Conservation (phyloP, 1,140 invertebrate species). For the Trachymyrmex cornetzi region DNA sequence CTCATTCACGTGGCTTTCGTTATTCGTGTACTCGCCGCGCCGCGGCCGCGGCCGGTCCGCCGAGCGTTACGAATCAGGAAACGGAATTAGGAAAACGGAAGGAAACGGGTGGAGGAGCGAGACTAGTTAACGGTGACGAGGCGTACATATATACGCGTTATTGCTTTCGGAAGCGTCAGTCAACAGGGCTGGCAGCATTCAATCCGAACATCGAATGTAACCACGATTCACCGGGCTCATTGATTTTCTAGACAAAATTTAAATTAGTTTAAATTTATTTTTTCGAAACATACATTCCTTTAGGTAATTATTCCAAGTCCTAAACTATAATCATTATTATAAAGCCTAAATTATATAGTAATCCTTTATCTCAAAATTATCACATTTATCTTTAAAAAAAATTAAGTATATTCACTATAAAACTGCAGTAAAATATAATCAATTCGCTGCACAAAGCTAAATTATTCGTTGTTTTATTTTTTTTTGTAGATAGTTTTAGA, state of each 20-base stretch:
- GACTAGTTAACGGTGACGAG: slow-evolving; percentile 52
- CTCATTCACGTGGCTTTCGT: not conserved
- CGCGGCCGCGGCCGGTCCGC: not conserved
- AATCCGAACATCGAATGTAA: not conserved
- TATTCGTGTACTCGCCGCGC: not conserved
- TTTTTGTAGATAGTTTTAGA: too few relatives aligned
- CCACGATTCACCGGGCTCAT: not conserved
- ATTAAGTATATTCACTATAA: not conserved
- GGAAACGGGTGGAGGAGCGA: not conserved
- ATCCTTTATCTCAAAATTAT: not conserved
- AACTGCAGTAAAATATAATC: too few relatives aligned
- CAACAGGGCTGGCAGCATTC: not conserved
- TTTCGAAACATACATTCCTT: not conserved
- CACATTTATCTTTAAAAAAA: not conserved
- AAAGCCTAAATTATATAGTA: slow-evolving; percentile 1
- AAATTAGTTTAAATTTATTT: slow-evolving; percentile 2
- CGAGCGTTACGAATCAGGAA: slow-evolving; percentile 50
- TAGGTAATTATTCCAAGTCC: not conserved
- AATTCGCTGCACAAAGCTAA: too few relatives aligned
- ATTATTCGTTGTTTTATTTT: too few relatives aligned
- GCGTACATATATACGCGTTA: not conserved
- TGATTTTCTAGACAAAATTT: not conserved
- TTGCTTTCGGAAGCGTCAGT: not conserved
- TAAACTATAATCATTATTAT: not conserved
- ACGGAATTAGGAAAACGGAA: slow-evolving; percentile 53